Evolutionary conservation across 2,888 invertebrate genomes (phyloP).

Genomic region (Volucella zonaria): DNA sequence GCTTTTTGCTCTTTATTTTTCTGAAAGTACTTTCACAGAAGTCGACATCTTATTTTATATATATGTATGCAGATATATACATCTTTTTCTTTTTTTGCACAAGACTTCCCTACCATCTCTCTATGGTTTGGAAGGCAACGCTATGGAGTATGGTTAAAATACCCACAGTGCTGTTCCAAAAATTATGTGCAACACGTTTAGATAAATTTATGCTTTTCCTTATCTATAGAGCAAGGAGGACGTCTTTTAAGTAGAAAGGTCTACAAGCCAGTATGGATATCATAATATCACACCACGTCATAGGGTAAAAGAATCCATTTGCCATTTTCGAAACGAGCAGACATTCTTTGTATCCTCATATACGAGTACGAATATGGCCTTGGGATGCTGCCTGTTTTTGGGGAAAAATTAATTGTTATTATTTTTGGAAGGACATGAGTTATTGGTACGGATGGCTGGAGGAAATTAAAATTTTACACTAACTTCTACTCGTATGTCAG

Average conservation of each 20-base stretch:
- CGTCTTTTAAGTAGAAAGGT: too few species aligned
- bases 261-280: not conserved
- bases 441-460: constrained; percentile 43
- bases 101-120: constrained; percentile 41
- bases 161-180: constrained; percentile 49
- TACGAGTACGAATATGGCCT: not conserved
- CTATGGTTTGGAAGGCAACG: constrained; percentile 2
- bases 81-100: constrained; percentile 40
- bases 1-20: constrained; percentile 10
- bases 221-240: constrained; percentile 48
- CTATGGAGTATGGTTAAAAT: constrained; percentile 51
- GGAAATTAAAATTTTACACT: constrained; percentile 58
- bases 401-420: constrained; percentile 63
- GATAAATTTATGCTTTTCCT: constrained; percentile 63
- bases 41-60: constrained; percentile 26
- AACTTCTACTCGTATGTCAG: not conserved
- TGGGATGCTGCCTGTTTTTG: constrained; percentile 32
- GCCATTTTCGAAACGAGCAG: constrained; percentile 15
- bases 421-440: constrained; percentile 57
- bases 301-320: constrained; percentile 22
- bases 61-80: too few species aligned
- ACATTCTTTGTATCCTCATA: constrained; percentile 45
- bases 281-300: constrained; percentile 32
- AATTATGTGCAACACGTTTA: constrained; percentile 67
- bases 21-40: constrained; percentile 14